Evolutionary conservation across 2,888 invertebrate genomes (phyloP).

Genomic region (Orthosia gothica): DNA sequence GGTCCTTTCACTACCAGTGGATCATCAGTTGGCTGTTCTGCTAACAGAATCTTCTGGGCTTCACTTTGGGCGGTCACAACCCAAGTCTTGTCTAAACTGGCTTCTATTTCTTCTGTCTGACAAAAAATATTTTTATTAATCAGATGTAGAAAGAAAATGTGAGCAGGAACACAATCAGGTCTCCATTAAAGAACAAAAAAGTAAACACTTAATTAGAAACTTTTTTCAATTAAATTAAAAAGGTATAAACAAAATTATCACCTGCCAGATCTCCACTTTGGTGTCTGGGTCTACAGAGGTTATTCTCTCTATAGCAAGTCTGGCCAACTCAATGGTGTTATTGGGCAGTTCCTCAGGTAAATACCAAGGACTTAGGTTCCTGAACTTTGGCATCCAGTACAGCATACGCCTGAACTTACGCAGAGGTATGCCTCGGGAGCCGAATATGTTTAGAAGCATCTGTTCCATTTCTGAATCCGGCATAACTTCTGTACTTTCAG

Average conservation of each 20-base stretch:
- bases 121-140: constrained; percentile 68
- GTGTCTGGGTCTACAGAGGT: constrained; percentile 95
- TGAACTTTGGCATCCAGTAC: constrained; percentile 99
- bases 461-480: constrained; percentile 97
- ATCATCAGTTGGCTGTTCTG: constrained; percentile 90
- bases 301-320: constrained; percentile 96
- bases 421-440: constrained; percentile 94
- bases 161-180: background rate
- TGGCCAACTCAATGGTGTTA: constrained; percentile 95
- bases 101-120: constrained; percentile 93
- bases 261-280: constrained; percentile 93
- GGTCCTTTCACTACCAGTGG: constrained; percentile 97
- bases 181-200: background rate
- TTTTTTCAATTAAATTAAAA: background rate
- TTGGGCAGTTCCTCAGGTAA: constrained; percentile 95
- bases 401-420: constrained; percentile 96
- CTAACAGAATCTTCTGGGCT: constrained; percentile 94
- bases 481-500: constrained; percentile 93
- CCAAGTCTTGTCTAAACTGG: constrained; percentile 97
- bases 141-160: background rate
- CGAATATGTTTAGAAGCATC: constrained; percentile 96
- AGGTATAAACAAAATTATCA: constrained; percentile 73
- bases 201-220: background rate
- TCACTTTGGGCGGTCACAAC: constrained; percentile 97
- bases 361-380: constrained; percentile 96